phyloP scores from a whole-genome alignment of 2,113 vertebrate species.

The Prolemur simus region DNA sequence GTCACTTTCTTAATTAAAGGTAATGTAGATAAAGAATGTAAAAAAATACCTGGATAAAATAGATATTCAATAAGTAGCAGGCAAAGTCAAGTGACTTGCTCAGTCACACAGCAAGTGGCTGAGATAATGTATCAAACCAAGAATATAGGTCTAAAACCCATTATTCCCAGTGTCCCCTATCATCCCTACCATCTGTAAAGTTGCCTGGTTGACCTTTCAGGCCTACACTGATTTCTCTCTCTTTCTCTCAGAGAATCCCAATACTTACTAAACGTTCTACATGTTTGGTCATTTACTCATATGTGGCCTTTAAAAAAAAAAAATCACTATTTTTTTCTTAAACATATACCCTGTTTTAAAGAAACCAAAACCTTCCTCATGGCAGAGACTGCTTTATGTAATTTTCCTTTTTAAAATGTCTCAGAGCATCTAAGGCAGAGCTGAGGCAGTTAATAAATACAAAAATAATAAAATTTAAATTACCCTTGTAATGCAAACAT shows the following conservation, averaged over 20 bases:
- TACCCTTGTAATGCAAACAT: background rate
- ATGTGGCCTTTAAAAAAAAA: background rate
- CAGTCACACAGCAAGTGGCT: background rate
- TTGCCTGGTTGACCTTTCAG: background rate
- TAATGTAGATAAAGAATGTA: slow-evolving; percentile 21
- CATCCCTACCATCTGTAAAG: background rate
- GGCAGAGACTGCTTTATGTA: background rate
- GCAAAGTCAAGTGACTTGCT: background rate
- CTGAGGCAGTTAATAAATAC: background rate
- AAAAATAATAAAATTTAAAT: slow-evolving; percentile 18
- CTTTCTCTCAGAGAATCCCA: background rate
- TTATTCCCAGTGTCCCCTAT: background rate
- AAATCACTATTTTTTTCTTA: background rate
- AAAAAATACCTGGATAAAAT: background rate
- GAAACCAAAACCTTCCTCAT: background rate
- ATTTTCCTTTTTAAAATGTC: slow-evolving; percentile 7
- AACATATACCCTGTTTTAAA: background rate
- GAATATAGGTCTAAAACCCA: background rate
- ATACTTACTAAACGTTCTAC: background rate
- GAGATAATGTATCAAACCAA: slow-evolving; percentile 20
- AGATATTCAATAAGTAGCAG: background rate
- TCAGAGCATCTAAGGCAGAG: background rate
- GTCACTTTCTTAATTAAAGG: background rate
- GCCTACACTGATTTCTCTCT: background rate
- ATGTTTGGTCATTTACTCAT: background rate